A percentile compares a stretch with the other conserved stretches of the same genome.
Conservation (phyloP, 2,888 invertebrate species). For the Criorhina ranunculi region DNA sequence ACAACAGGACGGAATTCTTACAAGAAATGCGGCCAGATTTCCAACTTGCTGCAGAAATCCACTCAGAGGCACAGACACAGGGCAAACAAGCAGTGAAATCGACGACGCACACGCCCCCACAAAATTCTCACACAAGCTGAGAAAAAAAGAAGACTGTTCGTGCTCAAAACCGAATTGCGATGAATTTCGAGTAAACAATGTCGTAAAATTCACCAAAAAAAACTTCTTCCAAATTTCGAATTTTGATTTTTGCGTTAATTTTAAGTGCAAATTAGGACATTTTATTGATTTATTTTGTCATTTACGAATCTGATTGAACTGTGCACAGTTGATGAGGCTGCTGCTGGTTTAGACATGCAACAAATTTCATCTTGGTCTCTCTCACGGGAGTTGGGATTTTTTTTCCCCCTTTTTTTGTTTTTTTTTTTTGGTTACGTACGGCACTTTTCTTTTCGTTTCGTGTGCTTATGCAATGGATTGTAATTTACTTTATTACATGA, state of each 20-base stretch:
- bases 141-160: constrained; percentile 8
- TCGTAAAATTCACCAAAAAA: constrained; percentile 12
- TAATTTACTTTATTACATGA: background rate
- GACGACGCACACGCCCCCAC: constrained; percentile 68
- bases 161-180: constrained; percentile 11
- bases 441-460: background rate
- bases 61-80: constrained; percentile 7
- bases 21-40: constrained; percentile 35
- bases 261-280: constrained; percentile 7
- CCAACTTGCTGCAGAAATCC: background rate
- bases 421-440: constrained; percentile 13
- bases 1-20: constrained; percentile 42
- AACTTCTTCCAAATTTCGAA: background rate
- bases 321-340: constrained; percentile 1
- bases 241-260: constrained; percentile 4
- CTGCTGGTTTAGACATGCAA: background rate
- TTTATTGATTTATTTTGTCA: constrained; percentile 27
- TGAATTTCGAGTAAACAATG: constrained; percentile 23
- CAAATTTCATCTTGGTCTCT: constrained; percentile 53
- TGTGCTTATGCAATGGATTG: constrained; percentile 24
- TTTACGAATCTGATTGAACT: constrained; percentile 4
- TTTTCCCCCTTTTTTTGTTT: constrained; percentile 1
- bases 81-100: constrained; percentile 4
- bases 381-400: constrained; percentile 17
- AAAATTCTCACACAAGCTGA: constrained; percentile 27